Evolutionary conservation across 2,113 vertebrate species (phyloP), one percentile per base, ranked within the genome.

Genomic region (Lycaon pictus): DNA sequence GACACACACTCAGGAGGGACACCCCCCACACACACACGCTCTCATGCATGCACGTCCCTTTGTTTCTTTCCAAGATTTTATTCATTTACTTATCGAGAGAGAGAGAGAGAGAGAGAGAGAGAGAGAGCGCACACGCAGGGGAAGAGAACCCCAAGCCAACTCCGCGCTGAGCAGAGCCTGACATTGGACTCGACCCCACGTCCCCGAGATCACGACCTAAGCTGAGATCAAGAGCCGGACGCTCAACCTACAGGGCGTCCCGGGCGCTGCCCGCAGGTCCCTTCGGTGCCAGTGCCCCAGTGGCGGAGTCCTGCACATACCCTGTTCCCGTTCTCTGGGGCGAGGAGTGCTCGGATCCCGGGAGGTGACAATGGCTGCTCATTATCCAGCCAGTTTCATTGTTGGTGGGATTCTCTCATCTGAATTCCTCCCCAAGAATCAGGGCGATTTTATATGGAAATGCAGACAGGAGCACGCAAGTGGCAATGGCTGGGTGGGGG

Each of bases 321-420:
- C 48, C 32, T 35, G n/a, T 58, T 76, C 67, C 80, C 32, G 29
- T 79, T 79, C 88, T 67, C 92, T n/a, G 27, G 72, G 88, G 81
- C 79, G 76, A 92, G 74, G 84, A n/a, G 51, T 16, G 29, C 81
- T 96, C 94, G 67, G 71, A 63, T 58, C 84, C 63, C 5, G 80
- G 92, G 93, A 88, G 29, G n/a, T 74, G 92, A 97, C 94, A 96
- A 90, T 91, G 97, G 80, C 48, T 86, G 69, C 86, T 97, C 86
- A 95, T 96, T 95, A 97, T 35, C 88, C 84, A 93, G 94, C 85
- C 11, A 2, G 58, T 67, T 90, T 83, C 97, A 97, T 98, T 98
- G 98, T 98, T 98, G 93, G 96, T 83, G 96, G 97, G 74, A 89
- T 89, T 98, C 98, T 98, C 98, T 98, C 98, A 98, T 98, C 98